A percentile compares a stretch with the other conserved stretches of the same genome.
Evolutionary conservation across 2,888 invertebrate genomes (phyloP).

Genomic region (Tenthredo mesomela): DNA sequence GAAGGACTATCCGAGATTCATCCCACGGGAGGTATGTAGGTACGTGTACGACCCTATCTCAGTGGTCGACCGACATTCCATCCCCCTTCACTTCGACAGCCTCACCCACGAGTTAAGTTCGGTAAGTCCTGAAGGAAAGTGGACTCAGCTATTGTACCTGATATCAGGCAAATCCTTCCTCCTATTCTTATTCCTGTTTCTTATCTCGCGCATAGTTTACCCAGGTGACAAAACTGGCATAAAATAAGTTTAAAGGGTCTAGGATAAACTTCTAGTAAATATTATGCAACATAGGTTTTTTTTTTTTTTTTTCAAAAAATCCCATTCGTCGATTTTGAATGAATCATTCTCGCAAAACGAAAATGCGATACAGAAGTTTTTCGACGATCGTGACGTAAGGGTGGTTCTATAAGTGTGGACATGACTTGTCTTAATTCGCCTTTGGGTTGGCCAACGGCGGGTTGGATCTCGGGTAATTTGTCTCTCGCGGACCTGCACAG

Average conservation of each 20-base stretch:
- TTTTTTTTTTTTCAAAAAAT: not conserved
- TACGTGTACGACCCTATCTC: conserved; percentile 55
- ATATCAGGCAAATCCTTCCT: conserved; percentile 8
- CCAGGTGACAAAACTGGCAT: not conserved
- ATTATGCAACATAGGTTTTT: not conserved
- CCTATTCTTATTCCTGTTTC: not conserved
- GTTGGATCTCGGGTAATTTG: conserved; percentile 66
- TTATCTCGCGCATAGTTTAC: not conserved
- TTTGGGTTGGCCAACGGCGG: not conserved
- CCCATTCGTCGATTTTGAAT: not conserved
- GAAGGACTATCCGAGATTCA: conserved; percentile 59
- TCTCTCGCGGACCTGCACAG: conserved; percentile 60
- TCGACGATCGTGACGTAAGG: not conserved
- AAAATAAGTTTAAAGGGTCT: not conserved
- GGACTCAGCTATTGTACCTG: not conserved
- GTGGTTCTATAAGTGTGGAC: not conserved
- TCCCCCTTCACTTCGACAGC: not conserved
- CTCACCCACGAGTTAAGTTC: not conserved
- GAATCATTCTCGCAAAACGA: not conserved
- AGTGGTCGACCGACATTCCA: conserved; percentile 32
- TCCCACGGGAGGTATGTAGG: conserved; percentile 62
- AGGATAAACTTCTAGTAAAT: not conserved
- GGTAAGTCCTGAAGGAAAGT: not conserved
- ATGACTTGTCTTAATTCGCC: conserved; percentile 30
- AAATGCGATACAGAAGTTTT: not conserved